Percentiles rank a stretch among this genome's conserved stretches.
phyloP scores from a whole-genome alignment of 2,113 vertebrate species.

The Climacteris rufus region DNA sequence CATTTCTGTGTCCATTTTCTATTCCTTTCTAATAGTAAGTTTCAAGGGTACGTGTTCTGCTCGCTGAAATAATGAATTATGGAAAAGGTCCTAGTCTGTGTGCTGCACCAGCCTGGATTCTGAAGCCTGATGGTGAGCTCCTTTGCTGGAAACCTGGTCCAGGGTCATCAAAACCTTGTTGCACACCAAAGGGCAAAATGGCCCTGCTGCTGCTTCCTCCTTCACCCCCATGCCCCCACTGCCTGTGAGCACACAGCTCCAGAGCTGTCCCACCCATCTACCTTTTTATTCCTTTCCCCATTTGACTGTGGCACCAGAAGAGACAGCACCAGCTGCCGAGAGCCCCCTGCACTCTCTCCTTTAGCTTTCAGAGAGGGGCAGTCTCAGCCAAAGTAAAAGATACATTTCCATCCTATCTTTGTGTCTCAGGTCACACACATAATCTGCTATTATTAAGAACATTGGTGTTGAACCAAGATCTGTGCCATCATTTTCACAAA shows the following conservation, averaged over 20 bases:
- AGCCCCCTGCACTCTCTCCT: background rate
- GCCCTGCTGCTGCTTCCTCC: background rate
- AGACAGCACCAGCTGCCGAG: background rate
- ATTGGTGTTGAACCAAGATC: background rate
- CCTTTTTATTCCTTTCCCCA: background rate
- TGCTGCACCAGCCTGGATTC: background rate
- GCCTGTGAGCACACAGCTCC: background rate
- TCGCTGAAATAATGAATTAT: background rate
- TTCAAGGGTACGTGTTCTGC: background rate
- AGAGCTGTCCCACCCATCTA: background rate
- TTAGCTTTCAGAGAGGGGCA: background rate
- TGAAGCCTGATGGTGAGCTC: background rate
- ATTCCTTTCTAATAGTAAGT: background rate
- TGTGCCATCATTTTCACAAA: background rate
- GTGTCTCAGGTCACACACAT: background rate
- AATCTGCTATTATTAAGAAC: background rate
- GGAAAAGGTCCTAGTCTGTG: background rate
- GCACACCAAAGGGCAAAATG: background rate
- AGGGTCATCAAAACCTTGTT: background rate
- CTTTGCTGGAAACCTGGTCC: background rate
- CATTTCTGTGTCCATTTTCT: background rate
- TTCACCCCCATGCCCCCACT: background rate
- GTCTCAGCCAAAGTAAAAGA: background rate
- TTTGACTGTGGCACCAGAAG: background rate
- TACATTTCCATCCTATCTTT: background rate